A percentile compares a stretch with the other conserved stretches of the same genome.
Conservation (phyloP, 2,888 invertebrate genomes). For the Malthinus seriepunctatus region DNA sequence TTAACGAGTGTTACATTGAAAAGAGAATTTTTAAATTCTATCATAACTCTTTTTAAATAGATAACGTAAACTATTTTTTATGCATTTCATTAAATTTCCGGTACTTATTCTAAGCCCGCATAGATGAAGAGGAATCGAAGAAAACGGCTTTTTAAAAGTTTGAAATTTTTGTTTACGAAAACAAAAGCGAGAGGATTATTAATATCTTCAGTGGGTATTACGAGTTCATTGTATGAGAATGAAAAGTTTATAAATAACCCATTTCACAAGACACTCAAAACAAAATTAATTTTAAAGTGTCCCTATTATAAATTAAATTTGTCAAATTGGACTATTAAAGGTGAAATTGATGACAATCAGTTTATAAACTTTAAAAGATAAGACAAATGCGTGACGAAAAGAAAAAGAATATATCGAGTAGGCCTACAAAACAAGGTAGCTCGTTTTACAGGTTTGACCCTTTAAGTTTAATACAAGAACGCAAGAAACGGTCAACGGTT, state of each 20-base stretch:
- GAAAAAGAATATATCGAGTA: slow-evolving; percentile 2
- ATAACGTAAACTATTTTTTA: no score
- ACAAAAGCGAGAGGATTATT: no score
- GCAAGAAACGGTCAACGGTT: slow-evolving; percentile 27
- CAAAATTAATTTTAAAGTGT: slow-evolving; percentile 1
- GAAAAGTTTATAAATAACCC: not conserved
- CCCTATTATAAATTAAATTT: not conserved
- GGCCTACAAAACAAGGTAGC: slow-evolving; percentile 12
- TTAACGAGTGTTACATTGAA: slow-evolving; percentile 1
- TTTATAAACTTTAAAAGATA: not conserved
- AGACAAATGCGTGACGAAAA: slow-evolving; percentile 1
- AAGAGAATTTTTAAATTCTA: not conserved
- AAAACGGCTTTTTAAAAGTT: no score
- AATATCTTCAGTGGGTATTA: no score
- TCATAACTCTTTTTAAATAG: no score
- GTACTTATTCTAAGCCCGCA: no score
- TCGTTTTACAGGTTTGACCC: slow-evolving; percentile 25
- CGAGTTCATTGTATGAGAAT: no score
- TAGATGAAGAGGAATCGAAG: no score
- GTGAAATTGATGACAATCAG: slow-evolving; percentile 3
- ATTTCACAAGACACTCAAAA: not conserved
- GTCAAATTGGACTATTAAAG: slow-evolving; percentile 3
- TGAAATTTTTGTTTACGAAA: no score
- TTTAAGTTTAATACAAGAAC: slow-evolving; percentile 23
- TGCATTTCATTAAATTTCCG: no score